phyloP scores from a whole-genome alignment of 1,140 invertebrate species.

The Bombyx mandarina region DNA sequence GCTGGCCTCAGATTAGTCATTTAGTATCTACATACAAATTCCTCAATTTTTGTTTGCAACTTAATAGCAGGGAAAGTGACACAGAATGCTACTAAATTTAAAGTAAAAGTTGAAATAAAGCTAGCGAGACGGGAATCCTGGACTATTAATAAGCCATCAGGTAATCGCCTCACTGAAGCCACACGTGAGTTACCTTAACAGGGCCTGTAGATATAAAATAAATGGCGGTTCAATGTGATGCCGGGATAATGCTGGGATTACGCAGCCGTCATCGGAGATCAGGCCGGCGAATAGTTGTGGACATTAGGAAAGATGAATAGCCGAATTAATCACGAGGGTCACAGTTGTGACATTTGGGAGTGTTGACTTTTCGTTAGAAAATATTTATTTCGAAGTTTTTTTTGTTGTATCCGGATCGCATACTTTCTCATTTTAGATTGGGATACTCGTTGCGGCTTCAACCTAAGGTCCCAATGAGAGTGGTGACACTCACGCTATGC shows the following conservation, averaged over 20 bases:
- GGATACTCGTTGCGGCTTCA: too few species aligned
- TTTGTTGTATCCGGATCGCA: too few species aligned
- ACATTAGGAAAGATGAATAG: slow-evolving; percentile 3
- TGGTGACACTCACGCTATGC: too few species aligned
- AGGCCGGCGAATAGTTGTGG: slow-evolving; percentile 1
- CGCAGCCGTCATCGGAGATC: slow-evolving; percentile 6
- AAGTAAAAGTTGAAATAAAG: background rate
- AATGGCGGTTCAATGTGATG: slow-evolving; percentile 4
- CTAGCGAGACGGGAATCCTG: background rate
- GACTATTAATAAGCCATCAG: slow-evolving; percentile 1
- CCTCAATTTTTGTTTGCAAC: too few species aligned
- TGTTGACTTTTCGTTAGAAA: too few species aligned
- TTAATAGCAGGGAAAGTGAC: too few species aligned
- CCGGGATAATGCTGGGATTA: slow-evolving; percentile 1
- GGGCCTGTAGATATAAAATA: background rate
- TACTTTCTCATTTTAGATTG: too few species aligned
- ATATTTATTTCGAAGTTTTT: too few species aligned
- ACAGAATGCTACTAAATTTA: too few species aligned
- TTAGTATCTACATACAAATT: too few species aligned
- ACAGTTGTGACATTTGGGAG: background rate
- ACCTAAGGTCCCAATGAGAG: too few species aligned
- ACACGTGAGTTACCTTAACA: background rate
- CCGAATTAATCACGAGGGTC: background rate
- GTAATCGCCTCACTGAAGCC: background rate
- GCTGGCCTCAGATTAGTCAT: too few species aligned